Base-by-base conservation (phyloP, 2,888 invertebrate genomes). In the Escarpia spicata region DNA sequence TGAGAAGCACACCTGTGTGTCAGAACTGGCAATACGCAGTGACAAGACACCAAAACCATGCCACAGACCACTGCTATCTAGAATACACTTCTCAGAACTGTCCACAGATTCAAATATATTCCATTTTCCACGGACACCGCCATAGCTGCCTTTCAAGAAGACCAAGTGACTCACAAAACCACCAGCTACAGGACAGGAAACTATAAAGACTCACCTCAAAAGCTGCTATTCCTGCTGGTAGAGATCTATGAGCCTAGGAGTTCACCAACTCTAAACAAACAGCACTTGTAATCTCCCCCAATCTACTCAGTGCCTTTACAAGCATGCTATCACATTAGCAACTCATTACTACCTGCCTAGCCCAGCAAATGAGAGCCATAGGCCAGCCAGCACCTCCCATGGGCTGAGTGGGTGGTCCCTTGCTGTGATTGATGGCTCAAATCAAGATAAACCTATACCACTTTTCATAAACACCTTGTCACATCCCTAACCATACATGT, bases 391-490 rank as follows among this genome's bases (percentile, higher is more conserved):
- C n/a, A n/a, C 75, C 75, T 75, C 19, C 75, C 19, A n/a, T 26
- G 19, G 2, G n/a, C 75, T 4, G n/a, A 26, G 75, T 75, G 75
- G 75, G 75, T 75, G 75, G 75, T 75, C 75, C 75, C 75, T 26
- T 6, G 75, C 52, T 75, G 15, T 75, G 75, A 75, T 75, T 75
- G 75, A 75, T 75, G n/a, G 75, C 75, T 75, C n/a, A n/a, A 75
- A 75, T 75, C 75, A 75, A 75, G 75, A 75, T 75, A 75, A n/a
- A 75, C 75, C 75, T 75, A 75, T 75, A 75, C 75, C 75, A 75
- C 75, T 75, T 75, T 75, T 75, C 75, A 75, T 75, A 75, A 75
- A 75, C 75, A 75, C 4, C 75, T 75, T 75, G 75, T 75, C 75
- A 75, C 19, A 6, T 75, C 75, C n/a, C 75, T 75, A 75, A 75